Percentiles rank a stretch among this genome's conserved stretches.
phyloP scores from a whole-genome alignment of 2,113 vertebrate species.

The Neoarius graeffei region DNA sequence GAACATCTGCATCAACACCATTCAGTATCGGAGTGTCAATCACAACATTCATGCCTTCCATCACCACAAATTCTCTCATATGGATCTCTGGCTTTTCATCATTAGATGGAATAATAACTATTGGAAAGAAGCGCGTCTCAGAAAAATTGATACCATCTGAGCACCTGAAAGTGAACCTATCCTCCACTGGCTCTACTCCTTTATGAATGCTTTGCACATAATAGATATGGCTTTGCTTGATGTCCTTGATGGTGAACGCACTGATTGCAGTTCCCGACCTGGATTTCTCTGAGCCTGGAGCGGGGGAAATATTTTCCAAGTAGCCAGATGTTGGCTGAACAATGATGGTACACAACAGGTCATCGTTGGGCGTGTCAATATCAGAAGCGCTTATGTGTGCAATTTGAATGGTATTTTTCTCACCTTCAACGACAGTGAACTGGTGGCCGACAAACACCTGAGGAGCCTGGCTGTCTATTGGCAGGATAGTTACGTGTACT shows the following conservation, averaged over 20 bases:
- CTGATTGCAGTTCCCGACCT: conserved; percentile 88
- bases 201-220: conserved; percentile 95
- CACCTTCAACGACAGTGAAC: conserved; percentile 83
- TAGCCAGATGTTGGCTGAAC: conserved; percentile 88
- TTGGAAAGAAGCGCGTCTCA: conserved; percentile 83
- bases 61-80: conserved; percentile 90
- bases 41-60: conserved; percentile 95
- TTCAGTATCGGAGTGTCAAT: conserved; percentile 90
- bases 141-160: conserved; percentile 96
- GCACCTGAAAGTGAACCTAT: conserved; percentile 89
- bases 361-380: conserved; percentile 82
- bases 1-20: conserved; percentile 85
- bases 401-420: conserved; percentile 78
- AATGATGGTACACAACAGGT: conserved; percentile 90
- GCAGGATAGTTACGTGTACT: conserved; percentile 89
- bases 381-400: conserved; percentile 82
- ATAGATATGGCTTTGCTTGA: conserved; percentile 84
- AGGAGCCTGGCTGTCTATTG: conserved; percentile 88
- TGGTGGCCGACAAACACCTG: conserved; percentile 79
- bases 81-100: conserved; percentile 93
- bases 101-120: conserved; percentile 84
- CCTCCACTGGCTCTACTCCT: conserved; percentile 90
- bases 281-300: conserved; percentile 94
- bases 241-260: conserved; percentile 90
- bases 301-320: conserved; percentile 92